Conservation (phyloP, 1,140 invertebrate genomes). For the Ladona fulva region DNA sequence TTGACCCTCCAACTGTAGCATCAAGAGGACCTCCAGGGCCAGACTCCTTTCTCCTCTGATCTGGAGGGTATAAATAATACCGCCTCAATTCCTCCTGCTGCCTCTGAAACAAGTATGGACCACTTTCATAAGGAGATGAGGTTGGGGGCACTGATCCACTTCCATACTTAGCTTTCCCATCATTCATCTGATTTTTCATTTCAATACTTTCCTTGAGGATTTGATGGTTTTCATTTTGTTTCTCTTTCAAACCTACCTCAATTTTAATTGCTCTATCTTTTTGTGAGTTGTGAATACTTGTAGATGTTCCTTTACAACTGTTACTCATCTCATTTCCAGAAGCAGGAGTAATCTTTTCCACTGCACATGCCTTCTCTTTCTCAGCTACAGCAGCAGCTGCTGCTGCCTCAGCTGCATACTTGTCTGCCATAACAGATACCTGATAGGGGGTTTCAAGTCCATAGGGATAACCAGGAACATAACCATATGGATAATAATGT, state of each 20-base stretch:
- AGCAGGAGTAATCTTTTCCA: not conserved
- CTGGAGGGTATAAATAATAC: conserved; percentile 46
- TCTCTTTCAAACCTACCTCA: conserved; percentile 50
- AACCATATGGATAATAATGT: conserved; percentile 60
- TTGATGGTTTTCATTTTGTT: conserved; percentile 71
- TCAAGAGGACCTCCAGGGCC: not conserved
- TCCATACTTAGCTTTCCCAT: conserved; percentile 28
- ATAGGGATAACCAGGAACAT: conserved; percentile 65
- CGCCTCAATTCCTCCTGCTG: conserved; percentile 45
- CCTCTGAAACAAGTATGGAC: conserved; percentile 9
- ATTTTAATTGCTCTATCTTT: conserved; percentile 21
- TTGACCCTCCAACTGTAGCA: conserved; percentile 35
- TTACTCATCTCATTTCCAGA: conserved; percentile 27
- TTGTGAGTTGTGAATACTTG: conserved; percentile 26
- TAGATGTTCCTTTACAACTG: conserved; percentile 32
- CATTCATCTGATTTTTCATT: conserved; percentile 63
- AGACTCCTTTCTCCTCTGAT: conserved; percentile 41
- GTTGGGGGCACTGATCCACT: conserved; percentile 20
- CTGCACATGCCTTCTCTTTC: conserved; percentile 30
- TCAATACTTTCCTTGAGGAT: conserved; percentile 68
- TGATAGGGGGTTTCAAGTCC: conserved; percentile 51
- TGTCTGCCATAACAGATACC: conserved; percentile 33
- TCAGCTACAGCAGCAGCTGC: conserved; percentile 11
- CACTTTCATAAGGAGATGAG: not conserved
- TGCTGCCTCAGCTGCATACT: conserved; percentile 11